Base-by-base conservation (phyloP, 2,888 invertebrate species). In the Hybos culiciformis region DNA sequence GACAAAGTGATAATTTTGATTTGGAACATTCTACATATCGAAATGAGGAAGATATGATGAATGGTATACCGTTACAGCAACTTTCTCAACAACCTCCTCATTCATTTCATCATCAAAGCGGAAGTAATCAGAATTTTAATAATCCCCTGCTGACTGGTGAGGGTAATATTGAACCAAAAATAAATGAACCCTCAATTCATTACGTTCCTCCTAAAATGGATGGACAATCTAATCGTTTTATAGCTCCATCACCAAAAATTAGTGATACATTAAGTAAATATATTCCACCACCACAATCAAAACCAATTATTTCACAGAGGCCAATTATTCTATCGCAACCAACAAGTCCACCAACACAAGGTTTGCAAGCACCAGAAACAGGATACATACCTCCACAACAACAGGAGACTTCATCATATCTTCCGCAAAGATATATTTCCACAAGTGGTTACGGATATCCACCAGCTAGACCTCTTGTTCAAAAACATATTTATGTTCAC, bases 401-500 rank as follows among this genome's bases (percentile, higher is more conserved):
- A n/a, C 36, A 21, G 14, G 14, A 21, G 19, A 21, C 8, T 21
- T 20, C 19, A 12, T 36, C 36, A 21, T 36, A 36, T 36, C 36
- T 20, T 20, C 36, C 36, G 21, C 19, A 8, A 14, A 8, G 2
- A n/a, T 36, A 36, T 36, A 19, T 20, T n/a, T 36, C 36, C 19
- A 36, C 36, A 8, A 21, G 21, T 36, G 36, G 36, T 20, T 36
- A 36, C 21, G n/a, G n/a, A n/a, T 36, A 36, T 36, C 36, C 50
- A 1, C 56, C 57, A 5, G 51, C 51, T 24, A 56, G 55, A 45
- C 57, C 59, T 11, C 54, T 53, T 39, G 51, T 63, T 3, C 61
- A 63, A 41, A 64, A 63, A 47, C 64, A 63, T 51, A 60, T 63
- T 46, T 63, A 64, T 44, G 62, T 63, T 4, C 63, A 63, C 53